These are phyloP conservation scores for Drosophila orena DNA, from an alignment of 1,140 invertebrate genomes.

Conservation along the genomic window DNA sequence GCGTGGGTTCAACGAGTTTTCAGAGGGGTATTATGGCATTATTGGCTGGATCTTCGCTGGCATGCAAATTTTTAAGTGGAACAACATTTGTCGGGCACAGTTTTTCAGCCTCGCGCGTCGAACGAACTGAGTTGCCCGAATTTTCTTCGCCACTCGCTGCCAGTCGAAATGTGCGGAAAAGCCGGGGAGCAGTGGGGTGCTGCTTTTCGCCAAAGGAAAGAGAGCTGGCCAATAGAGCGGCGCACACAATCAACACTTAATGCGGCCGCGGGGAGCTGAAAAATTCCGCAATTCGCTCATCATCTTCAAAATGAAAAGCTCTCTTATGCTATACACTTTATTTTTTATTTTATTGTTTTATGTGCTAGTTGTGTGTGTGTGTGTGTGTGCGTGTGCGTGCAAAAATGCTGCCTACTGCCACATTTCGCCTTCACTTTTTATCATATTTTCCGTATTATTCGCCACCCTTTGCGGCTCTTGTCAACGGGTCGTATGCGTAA, in stretches of 20 bases:
- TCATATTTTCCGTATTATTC: conserved; percentile 30
- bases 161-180: conserved; percentile 50
- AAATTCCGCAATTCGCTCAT: conserved; percentile 80
- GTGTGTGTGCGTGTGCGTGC: conserved; percentile 15
- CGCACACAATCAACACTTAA: conserved; percentile 82
- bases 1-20: conserved; percentile 44
- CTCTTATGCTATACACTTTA: conserved; percentile 47
- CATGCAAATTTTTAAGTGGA: conserved; percentile 68
- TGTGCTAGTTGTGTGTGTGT: conserved; percentile 7
- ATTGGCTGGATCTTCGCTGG: conserved; percentile 41
- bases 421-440: conserved; percentile 46
- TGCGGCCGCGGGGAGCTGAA: conserved; percentile 75
- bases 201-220: conserved; percentile 6
- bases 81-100: conserved; percentile 61
- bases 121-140: conserved; percentile 76
- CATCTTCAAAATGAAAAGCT: conserved; percentile 71
- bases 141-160: conserved; percentile 47
- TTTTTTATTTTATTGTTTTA: conserved; percentile 25
- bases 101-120: conserved; percentile 64
- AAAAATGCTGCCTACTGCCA: conserved; percentile 22
- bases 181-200: neutral
- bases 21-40: conserved; percentile 41
- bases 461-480: conserved; percentile 37
- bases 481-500: conserved; percentile 70
- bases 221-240: conserved; percentile 68